Evolutionary conservation across 2,888 invertebrate genomes (phyloP), one percentile per base, ranked within the genome.

Genomic region (Microctonus brassicae): DNA sequence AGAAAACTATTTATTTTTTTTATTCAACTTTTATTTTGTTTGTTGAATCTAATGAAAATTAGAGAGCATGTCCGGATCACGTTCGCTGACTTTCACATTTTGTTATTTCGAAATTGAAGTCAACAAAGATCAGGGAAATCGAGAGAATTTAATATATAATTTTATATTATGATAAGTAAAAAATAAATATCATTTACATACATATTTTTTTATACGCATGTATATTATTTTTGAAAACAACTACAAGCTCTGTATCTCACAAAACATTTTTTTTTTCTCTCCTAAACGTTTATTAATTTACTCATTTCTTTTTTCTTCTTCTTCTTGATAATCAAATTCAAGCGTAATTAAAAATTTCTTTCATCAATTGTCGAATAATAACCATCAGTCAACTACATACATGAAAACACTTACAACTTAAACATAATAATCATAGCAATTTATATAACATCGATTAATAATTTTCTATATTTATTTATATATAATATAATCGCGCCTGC

Each of bases 351-450:
- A 62, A 20, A 62, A 70, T 53, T 60, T 70, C 63, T 47, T 72
- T n/a, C 17, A 4, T 47, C 72, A 66, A 74, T 70, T 58, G 68
- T 53, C 66, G 65, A 60, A 61, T 72, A 72, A 65, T 65, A n/a
- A 36, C 39, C 47, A 47, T 17, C 20, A 24, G 47, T 39, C 73
- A 75, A 68, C 77, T 78, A 77, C 69, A 33, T 70, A 80, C 78
- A 79, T 77, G 67, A 75, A 81, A 77, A 80, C 75, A 79, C 75
- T 78, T 76, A 79, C 75, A 76, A 72, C 73, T 69, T 69, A 67
- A 74, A 71, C 60, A 70, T 65, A 61, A 60, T 70, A 22, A 63
- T 69, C 75, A 75, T 73, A 75, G 71, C 74, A 70, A 79, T 77
- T 66, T 69, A 73, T 69, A 71, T 76, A 79, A 79, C 76, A 80